Evolutionary conservation across 1,140 invertebrate species (phyloP).

Genomic region (Ceratina japonica): DNA sequence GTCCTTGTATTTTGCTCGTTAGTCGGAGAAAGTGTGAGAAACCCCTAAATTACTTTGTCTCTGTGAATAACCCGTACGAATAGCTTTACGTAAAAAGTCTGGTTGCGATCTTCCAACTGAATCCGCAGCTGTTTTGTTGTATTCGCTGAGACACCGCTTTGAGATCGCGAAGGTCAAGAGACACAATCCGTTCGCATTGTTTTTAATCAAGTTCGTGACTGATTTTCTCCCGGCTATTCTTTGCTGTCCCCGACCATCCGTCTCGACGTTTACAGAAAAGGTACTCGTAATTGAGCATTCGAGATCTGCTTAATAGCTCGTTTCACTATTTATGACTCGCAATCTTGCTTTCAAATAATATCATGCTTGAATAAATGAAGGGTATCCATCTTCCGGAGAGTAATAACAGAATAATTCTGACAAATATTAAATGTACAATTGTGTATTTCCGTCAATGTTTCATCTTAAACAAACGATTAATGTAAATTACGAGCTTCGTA

Average conservation of each 20-base stretch:
- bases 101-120: not conserved
- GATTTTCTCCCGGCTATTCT: not conserved
- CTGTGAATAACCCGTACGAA: constrained; percentile 23
- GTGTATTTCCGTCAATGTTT: too few species aligned
- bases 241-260: not conserved
- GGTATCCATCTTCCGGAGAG: not conserved
- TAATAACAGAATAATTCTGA: too few species aligned
- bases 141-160: not conserved
- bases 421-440: too few species aligned
- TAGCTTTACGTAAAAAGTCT: not conserved
- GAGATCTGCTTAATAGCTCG: not conserved
- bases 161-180: constrained; percentile 26
- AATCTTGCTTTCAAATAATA: constrained; percentile 1
- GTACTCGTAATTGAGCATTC: constrained; percentile 2
- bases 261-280: not conserved
- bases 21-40: constrained; percentile 54
- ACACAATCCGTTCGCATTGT: constrained; percentile 20
- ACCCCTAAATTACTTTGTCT: constrained; percentile 16
- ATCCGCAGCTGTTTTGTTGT: not conserved
- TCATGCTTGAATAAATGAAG: not conserved
- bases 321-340: not conserved
- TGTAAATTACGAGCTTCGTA: too few species aligned
- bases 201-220: constrained; percentile 32
- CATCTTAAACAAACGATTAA: not conserved
- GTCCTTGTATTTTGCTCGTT: not conserved